Conservation (phyloP, 1,140 invertebrate species). For the Zaprionus capensis region DNA sequence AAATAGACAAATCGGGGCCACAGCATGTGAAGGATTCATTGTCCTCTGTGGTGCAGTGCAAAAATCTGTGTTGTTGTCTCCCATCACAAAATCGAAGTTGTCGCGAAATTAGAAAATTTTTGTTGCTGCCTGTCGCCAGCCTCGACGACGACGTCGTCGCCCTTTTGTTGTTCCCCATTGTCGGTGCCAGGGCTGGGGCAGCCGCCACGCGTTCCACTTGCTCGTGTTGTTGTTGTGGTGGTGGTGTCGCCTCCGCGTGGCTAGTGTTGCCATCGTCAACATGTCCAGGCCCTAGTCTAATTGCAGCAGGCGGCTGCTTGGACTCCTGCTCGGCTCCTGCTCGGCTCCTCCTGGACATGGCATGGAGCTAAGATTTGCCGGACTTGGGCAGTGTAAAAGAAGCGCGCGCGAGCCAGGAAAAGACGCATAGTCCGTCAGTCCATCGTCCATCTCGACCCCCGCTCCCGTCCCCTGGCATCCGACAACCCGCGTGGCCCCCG, state of each 20-base stretch:
- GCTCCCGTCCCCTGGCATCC: constrained; percentile 37
- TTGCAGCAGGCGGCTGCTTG: constrained; percentile 9
- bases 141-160: constrained; percentile 18
- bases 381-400: constrained; percentile 39
- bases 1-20: constrained; percentile 3
- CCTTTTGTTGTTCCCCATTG: constrained; percentile 2
- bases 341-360: background rate
- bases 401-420: constrained; percentile 59
- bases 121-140: constrained; percentile 26
- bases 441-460: constrained; percentile 7
- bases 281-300: constrained; percentile 21
- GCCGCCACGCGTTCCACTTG: constrained; percentile 24
- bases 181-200: constrained; percentile 19
- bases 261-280: constrained; percentile 28
- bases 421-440: constrained; percentile 51
- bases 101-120: constrained; percentile 49
- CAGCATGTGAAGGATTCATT: constrained; percentile 17
- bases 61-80: constrained; percentile 10
- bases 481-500: constrained; percentile 15
- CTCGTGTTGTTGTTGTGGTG: constrained; percentile 12
- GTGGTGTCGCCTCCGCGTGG: constrained; percentile 49
- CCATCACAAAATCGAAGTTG: constrained; percentile 50
- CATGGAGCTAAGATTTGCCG: constrained; percentile 53
- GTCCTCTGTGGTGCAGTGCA: constrained; percentile 2
- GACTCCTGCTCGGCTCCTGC: background rate